Percentiles rank a stretch among this genome's conserved stretches.
Evolutionary conservation across 2,797 vertebrate genomes (phyloP).

Genomic region (Acropternis orthonyx): DNA sequence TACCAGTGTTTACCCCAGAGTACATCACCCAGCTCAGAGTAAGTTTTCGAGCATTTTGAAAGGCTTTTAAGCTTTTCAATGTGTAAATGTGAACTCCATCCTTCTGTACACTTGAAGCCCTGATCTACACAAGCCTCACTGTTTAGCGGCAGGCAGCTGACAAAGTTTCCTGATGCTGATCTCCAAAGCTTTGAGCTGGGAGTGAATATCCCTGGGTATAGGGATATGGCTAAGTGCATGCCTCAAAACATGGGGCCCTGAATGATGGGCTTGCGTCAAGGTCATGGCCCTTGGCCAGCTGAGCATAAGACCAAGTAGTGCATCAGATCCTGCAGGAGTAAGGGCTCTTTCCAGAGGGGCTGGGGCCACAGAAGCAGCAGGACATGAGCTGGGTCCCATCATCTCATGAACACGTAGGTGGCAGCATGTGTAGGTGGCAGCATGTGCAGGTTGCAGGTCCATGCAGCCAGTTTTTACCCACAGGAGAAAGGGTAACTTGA

Average conservation of each 20-base stretch:
- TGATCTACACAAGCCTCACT: neutral
- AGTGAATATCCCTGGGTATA: neutral
- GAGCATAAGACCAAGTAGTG: neutral
- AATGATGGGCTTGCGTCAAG: neutral
- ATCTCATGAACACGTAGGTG: fast-evolving
- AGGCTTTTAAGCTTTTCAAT: neutral
- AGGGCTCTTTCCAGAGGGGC: fast-evolving
- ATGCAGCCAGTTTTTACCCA: neutral
- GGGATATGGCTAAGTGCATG: neutral
- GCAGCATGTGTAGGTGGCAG: neutral
- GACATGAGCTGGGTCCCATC: fast-evolving
- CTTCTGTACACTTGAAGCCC: neutral
- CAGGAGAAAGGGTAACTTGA: neutral
- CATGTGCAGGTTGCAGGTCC: neutral
- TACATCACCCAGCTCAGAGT: neutral
- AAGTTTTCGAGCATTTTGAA: neutral
- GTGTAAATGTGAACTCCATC: neutral
- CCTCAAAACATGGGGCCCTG: neutral
- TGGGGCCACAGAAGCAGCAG: neutral
- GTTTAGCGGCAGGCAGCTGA: neutral
- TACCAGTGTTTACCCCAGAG: neutral
- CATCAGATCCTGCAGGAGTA: neutral
- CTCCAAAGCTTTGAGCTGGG: neutral
- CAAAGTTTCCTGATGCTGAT: neutral
- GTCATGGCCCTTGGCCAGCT: neutral